These are phyloP conservation scores for Nesogale talazaci DNA, from an alignment of 2,113 vertebrate species.

Conservation along the genomic window DNA sequence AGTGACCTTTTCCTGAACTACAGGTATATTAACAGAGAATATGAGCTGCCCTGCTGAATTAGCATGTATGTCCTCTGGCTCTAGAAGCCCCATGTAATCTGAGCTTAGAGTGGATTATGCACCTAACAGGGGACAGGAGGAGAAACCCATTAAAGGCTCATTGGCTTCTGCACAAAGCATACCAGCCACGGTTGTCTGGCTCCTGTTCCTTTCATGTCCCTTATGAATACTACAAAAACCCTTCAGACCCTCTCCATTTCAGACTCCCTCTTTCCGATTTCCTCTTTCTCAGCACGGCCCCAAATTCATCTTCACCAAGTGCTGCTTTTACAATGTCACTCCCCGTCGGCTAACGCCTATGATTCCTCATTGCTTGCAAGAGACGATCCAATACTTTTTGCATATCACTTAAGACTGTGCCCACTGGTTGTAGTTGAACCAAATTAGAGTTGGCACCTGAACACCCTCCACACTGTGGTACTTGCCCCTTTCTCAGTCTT, in stretches of 20 bases:
- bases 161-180: not conserved
- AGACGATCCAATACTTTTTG: not conserved
- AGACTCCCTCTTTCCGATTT: not conserved
- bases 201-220: not conserved
- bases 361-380: not conserved
- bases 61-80: not conserved
- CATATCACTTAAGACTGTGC: not conserved
- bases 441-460: not conserved
- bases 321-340: not conserved
- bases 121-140: not conserved
- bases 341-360: not conserved
- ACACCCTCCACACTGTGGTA: not conserved
- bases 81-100: not conserved
- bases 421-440: not conserved
- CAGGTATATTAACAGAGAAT: not conserved
- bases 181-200: not conserved
- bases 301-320: constrained; percentile 5
- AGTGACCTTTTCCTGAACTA: not conserved
- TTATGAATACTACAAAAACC: not conserved
- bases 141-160: not conserved
- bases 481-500: not conserved
- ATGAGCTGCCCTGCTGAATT: constrained; percentile 6
- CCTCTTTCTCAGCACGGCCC: not conserved
- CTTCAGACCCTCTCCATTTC: constrained; percentile 4
- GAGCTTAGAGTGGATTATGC: not conserved